Evolutionary conservation across 2,888 invertebrate genomes (phyloP), one percentile per base, ranked within the genome.

Genomic region (Arctia plantaginis): DNA sequence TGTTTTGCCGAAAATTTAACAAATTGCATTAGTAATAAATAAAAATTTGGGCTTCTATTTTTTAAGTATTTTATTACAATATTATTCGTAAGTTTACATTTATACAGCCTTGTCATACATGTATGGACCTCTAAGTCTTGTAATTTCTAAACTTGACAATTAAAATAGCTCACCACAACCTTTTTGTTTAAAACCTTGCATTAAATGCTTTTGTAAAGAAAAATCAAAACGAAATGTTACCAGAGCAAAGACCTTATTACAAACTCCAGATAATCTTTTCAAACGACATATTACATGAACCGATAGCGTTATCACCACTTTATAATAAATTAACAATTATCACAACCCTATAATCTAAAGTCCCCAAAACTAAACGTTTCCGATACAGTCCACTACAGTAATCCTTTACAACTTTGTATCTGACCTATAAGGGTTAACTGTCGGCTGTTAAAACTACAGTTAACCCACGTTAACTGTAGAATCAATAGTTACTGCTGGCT

Each of bases 361-460:
- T 30, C 30, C 62, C 41, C 20, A 44, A 41, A 70, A 66, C 66
- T 69, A 72, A 66, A 78, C 69, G 69, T 62, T 76, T 76, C 75
- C 77, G 77, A 77, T 79, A 73, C 74, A 76, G 77, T 80, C 82
- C 79, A 77, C 66, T 65, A 76, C 74, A 77, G 71, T 79, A 77
- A 82, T 75, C 77, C 77, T 47, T 72, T 73, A 83, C 80, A 85
- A 83, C 85, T 85, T 85, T 85, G 83, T 83, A 83, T 76, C 71
- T 79, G 41, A 69, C 75, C 80, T 78, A 76, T 77, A 72, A 77
- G 83, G 85, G 81, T 83, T 78, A 86, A 85, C 85, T 84, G 84
- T 77, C 73, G 80, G 84, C 66, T 80, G 82, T 89, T 89, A 87
- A 62, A 87, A 83, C 85, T 79, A 77, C 77, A 81, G 83, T 86